Conservation (phyloP, 2,797 vertebrate genomes). For the Chanos chanos region DNA sequence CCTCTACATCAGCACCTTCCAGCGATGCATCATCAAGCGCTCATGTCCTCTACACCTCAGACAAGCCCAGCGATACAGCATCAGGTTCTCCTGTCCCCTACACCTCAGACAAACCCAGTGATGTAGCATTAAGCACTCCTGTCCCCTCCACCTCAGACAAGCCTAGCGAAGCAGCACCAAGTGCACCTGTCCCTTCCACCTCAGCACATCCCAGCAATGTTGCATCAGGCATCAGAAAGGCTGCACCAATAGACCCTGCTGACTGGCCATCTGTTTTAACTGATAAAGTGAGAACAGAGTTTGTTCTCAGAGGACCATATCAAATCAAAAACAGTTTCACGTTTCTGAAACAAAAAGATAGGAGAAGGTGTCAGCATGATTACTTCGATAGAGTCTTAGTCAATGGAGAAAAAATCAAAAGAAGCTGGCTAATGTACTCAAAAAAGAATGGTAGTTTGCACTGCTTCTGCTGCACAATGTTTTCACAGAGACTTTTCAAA, state of each 20-base stretch:
- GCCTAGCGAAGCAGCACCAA: background rate
- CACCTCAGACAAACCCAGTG: background rate
- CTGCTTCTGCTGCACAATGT: conserved; percentile 22
- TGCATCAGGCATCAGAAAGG: background rate
- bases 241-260: conserved; percentile 13
- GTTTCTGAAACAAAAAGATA: conserved; percentile 20
- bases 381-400: conserved; percentile 21
- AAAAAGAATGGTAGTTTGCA: conserved; percentile 10
- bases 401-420: conserved; percentile 19
- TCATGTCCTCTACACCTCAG: no score
- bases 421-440: conserved; percentile 24
- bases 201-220: background rate
- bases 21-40: no score
- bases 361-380: conserved; percentile 27
- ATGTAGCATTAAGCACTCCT: no score
- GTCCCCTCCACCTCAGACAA: no score
- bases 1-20: background rate
- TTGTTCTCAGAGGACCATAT: conserved; percentile 6
- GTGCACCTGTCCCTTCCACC: background rate
- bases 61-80: no score
- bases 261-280: conserved; percentile 14
- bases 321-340: conserved; percentile 14
- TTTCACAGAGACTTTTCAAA: conserved; percentile 16
- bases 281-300: conserved; percentile 27
- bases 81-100: background rate